Evolutionary conservation across 2,113 vertebrate species (phyloP).

Genomic region (Siniperca knerii): DNA sequence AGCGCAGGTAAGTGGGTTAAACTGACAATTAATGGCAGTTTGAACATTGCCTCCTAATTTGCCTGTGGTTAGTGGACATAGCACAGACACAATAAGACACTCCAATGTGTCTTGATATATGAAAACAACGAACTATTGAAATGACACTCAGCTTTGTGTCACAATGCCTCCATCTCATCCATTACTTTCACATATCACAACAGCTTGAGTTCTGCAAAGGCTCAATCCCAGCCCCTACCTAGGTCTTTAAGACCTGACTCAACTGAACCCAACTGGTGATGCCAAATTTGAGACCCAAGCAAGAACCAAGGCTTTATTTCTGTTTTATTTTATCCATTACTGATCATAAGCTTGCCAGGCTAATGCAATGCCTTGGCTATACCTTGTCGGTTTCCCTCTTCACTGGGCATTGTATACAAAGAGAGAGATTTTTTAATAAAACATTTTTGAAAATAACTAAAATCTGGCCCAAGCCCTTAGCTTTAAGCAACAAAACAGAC

Average conservation of each 20-base stretch:
- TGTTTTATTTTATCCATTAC: neutral
- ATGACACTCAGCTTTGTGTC: neutral
- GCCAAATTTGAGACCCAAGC: neutral
- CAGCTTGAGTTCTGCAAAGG: neutral
- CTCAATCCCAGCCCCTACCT: too few species aligned
- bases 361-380: neutral
- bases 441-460: neutral
- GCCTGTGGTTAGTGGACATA: neutral
- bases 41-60: neutral
- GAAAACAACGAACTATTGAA: neutral
- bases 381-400: neutral
- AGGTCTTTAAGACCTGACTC: neutral
- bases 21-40: neutral
- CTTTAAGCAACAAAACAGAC: neutral
- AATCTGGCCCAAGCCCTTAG: too few species aligned
- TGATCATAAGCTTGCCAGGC: too few species aligned
- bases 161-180: neutral
- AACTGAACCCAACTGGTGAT: neutral
- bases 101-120: neutral
- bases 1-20: neutral
- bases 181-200: neutral
- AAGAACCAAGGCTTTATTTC: neutral
- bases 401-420: neutral
- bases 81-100: neutral
- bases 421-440: neutral